Conservation (phyloP, 2,797 vertebrate genomes). For the Sebastes itinus region DNA sequence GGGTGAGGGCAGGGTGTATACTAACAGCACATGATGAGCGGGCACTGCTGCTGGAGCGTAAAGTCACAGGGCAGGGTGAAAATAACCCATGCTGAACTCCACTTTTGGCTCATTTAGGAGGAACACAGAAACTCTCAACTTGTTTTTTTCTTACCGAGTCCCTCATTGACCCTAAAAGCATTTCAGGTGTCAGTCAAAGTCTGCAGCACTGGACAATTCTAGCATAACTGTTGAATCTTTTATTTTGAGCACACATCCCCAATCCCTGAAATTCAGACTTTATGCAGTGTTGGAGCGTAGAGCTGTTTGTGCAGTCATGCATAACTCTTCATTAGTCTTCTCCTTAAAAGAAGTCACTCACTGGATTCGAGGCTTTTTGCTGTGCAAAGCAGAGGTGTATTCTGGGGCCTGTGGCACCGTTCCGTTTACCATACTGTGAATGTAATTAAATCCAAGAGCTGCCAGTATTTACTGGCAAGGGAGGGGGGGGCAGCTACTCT, state of each 20-base stretch:
- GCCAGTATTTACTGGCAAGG: slow-evolving; percentile 83
- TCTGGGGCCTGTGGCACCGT: slow-evolving; percentile 71
- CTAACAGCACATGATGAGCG: slow-evolving; percentile 67
- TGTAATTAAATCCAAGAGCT: slow-evolving; percentile 85
- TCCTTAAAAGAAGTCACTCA: slow-evolving; percentile 46
- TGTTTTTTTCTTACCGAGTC: not conserved
- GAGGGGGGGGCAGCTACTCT: slow-evolving; percentile 53
- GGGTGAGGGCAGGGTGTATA: slow-evolving; percentile 59
- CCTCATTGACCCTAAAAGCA: slow-evolving; percentile 15
- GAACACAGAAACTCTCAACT: slow-evolving; percentile 24
- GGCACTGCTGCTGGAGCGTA: slow-evolving; percentile 37
- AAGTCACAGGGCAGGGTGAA: slow-evolving; percentile 44
- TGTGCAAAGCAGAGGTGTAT: slow-evolving; percentile 69
- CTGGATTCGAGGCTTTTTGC: slow-evolving; percentile 45
- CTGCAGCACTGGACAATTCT: not conserved
- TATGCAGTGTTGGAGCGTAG: not conserved
- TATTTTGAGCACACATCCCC: not conserved
- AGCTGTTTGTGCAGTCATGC: slow-evolving; percentile 25
- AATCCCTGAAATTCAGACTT: not conserved
- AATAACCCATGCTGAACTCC: slow-evolving; percentile 50
- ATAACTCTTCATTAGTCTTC: slow-evolving; percentile 48
- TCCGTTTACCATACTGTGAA: slow-evolving; percentile 85
- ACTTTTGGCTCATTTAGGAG: slow-evolving; percentile 46
- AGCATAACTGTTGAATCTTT: not conserved
- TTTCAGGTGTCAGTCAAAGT: slow-evolving; percentile 7